These are phyloP conservation scores for Danio aesculapii DNA, from an alignment of 2,797 vertebrate species.

Conservation along the genomic window DNA sequence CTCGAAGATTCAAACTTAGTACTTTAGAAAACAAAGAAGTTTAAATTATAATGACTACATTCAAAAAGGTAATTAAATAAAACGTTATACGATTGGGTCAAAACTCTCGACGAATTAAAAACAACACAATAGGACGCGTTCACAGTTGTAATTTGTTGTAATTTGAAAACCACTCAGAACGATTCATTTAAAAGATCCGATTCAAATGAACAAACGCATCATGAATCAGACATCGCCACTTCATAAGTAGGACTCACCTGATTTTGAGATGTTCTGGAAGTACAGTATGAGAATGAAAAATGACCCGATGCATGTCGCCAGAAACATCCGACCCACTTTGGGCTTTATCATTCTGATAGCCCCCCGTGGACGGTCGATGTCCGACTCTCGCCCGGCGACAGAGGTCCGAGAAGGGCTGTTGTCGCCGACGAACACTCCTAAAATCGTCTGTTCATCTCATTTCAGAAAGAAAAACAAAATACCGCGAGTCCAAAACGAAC, in stretches of 20 bases:
- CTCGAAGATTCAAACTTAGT: no score
- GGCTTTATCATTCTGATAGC: conserved; percentile 81
- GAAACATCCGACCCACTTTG: conserved; percentile 79
- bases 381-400: conserved; percentile 61
- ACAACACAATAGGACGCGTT: not conserved
- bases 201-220: not conserved
- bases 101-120: not conserved
- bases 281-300: conserved; percentile 85
- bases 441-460: conserved; percentile 11
- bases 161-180: not conserved
- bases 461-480: not conserved
- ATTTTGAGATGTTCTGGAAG: conserved; percentile 83
- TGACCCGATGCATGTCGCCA: conserved; percentile 86
- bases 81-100: not conserved
- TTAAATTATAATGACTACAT: no score
- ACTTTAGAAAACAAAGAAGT: no score
- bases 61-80: not conserved
- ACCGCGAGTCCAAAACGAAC: not conserved
- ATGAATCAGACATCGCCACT: not conserved
- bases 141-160: no score
- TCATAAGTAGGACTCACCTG: conserved; percentile 77
- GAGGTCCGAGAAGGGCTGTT: conserved; percentile 65
- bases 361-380: conserved; percentile 57
- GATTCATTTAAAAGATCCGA: conserved; percentile 18
- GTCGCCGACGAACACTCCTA: conserved; percentile 23